Conservation (phyloP, 53 echinoderm and acorn worm species). For the Stichopus horrens region DNA sequence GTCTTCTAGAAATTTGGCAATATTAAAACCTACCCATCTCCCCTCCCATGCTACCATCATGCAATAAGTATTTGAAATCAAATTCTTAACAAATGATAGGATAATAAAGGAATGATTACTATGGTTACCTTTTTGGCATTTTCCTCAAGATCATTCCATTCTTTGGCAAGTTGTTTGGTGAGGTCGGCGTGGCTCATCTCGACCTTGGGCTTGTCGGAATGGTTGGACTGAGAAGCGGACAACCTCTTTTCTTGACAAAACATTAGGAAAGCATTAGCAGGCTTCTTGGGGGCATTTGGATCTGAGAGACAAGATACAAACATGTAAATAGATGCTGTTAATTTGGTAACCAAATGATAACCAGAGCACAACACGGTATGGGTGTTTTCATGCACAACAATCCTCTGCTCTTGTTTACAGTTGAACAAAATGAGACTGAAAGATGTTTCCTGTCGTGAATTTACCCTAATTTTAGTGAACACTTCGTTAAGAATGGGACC, state of each 20-base stretch:
- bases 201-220: conserved; percentile 16
- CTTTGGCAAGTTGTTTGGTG: conserved; percentile 85
- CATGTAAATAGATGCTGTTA: neutral
- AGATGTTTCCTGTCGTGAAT: neutral
- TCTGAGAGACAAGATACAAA: conserved; percentile 41
- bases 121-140: conserved; percentile 74
- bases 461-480: neutral
- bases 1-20: too few species aligned
- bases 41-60: too few species aligned
- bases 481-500: neutral
- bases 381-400: neutral
- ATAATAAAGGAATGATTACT: too few species aligned
- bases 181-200: conserved; percentile 87
- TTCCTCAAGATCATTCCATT: conserved; percentile 85
- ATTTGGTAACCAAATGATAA: neutral
- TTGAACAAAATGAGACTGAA: neutral
- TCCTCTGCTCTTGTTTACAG: neutral
- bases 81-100: too few species aligned
- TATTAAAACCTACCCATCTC: too few species aligned
- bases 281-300: conserved; percentile 93
- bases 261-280: conserved; percentile 99
- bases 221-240: conserved; percentile 13
- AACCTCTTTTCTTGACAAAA: conserved; percentile 91
- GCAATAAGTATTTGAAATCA: too few species aligned
- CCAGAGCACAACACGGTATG: neutral